These are phyloP conservation scores for Athripsodes cinereus DNA, from an alignment of 2,888 invertebrate genomes.

Conservation along the genomic window DNA sequence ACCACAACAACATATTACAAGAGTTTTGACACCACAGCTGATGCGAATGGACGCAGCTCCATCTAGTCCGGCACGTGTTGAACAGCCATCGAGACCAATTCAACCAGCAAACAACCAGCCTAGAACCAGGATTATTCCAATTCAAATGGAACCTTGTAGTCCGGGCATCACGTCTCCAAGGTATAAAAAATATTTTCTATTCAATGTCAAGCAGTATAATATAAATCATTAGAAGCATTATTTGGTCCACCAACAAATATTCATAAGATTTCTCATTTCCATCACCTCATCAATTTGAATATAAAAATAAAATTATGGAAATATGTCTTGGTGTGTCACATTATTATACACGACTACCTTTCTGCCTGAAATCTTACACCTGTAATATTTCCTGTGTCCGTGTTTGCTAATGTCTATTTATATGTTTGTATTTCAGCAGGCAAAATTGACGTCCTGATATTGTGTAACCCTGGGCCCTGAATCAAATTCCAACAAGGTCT, in stretches of 20 bases:
- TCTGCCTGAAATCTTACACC: background rate
- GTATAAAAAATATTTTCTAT: slow-evolving; percentile 8
- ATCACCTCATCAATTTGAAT: too few relatives aligned
- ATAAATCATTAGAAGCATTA: too few relatives aligned
- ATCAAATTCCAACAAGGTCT: slow-evolving; percentile 21
- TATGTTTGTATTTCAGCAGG: slow-evolving; percentile 26
- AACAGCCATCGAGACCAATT: slow-evolving; percentile 30
- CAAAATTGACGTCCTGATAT: slow-evolving; percentile 23
- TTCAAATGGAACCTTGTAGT: slow-evolving; percentile 47
- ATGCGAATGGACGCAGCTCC: slow-evolving; percentile 47
- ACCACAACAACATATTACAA: slow-evolving; percentile 50
- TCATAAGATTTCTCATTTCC: too few relatives aligned
- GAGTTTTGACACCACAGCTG: slow-evolving; percentile 48
- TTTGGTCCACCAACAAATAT: too few relatives aligned
- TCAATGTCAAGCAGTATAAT: background rate
- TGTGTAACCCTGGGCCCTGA: slow-evolving; percentile 16
- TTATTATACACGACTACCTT: background rate
- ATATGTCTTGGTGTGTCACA: too few relatives aligned
- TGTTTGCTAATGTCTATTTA: slow-evolving; percentile 15
- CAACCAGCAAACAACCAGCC: slow-evolving; percentile 37
- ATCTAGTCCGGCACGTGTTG: slow-evolving; percentile 31
- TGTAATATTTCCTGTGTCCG: background rate
- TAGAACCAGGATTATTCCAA: slow-evolving; percentile 56
- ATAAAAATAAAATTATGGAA: too few relatives aligned
- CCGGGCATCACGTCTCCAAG: slow-evolving; percentile 24